Conservation (phyloP, 1,140 invertebrate species). For the Pristionchus pacificus region DNA sequence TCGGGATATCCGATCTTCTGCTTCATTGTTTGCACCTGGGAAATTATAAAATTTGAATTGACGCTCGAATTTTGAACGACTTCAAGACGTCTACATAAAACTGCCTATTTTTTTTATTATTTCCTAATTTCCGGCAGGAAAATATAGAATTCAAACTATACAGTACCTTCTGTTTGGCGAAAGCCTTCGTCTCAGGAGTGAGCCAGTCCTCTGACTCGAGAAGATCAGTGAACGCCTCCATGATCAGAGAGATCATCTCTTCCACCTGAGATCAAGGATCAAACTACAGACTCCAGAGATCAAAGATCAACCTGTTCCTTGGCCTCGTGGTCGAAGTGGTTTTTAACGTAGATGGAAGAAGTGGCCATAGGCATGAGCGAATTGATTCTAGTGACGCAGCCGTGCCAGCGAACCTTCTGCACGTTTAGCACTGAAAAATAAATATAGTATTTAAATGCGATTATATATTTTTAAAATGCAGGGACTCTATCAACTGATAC, state of each 20-base stretch:
- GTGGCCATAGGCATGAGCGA: constrained; percentile 55
- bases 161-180: constrained; percentile 69
- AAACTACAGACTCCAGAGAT: too few species aligned
- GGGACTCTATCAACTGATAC: too few species aligned
- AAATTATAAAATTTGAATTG: constrained; percentile 32
- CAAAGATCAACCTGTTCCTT: constrained; percentile 56
- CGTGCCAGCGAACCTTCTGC: constrained; percentile 56
- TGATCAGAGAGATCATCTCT: constrained; percentile 74
- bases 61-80: too few species aligned
- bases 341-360: constrained; percentile 54
- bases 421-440: constrained; percentile 54
- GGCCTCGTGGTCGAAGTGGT: constrained; percentile 57
- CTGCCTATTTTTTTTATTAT: too few species aligned
- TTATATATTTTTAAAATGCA: too few species aligned
- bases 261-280: constrained; percentile 40
- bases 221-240: constrained; percentile 81
- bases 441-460: too few species aligned
- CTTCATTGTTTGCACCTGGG: constrained; percentile 60
- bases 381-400: constrained; percentile 56
- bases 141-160: not conserved
- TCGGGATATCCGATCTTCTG: constrained; percentile 63
- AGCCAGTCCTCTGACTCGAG: constrained; percentile 83
- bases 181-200: constrained; percentile 77
- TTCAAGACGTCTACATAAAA: too few species aligned
- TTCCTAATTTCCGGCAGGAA: too few species aligned